Percentiles rank a stretch among this genome's conserved stretches.
Conservation (phyloP, 2,113 vertebrate species). For the Puffinus mauretanicus region DNA sequence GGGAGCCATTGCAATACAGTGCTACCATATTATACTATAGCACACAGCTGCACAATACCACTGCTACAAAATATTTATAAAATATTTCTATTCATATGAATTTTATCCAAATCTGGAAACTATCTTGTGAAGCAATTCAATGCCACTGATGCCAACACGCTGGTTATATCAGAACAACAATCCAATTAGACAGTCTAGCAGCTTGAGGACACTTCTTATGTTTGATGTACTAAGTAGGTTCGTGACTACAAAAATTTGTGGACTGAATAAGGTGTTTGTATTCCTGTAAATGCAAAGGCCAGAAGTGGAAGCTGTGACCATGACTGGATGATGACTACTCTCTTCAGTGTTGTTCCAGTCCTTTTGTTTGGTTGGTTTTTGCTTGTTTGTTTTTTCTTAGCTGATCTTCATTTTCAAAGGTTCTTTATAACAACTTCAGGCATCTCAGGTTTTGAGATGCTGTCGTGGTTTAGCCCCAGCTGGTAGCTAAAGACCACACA, state of each 20-base stretch:
- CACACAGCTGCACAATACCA: background rate
- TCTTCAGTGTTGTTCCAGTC: background rate
- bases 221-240: background rate
- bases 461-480: no score
- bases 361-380: background rate
- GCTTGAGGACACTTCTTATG: background rate
- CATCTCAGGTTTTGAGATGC: background rate
- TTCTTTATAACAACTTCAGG: background rate
- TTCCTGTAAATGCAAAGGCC: background rate
- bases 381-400: background rate
- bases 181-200: background rate
- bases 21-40: background rate
- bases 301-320: background rate
- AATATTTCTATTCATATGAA: background rate
- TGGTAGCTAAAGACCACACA: no score
- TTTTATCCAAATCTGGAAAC: background rate
- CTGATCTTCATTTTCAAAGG: background rate
- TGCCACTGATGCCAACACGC: background rate
- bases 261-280: background rate
- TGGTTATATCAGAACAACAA: background rate
- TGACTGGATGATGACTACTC: background rate
- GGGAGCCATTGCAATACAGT: background rate
- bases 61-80: background rate
- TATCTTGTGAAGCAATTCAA: background rate
- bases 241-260: background rate